These are phyloP conservation scores for Xiphorhynchus erythropygius DNA, from an alignment of 2,797 vertebrate species.

Conservation along the genomic window DNA sequence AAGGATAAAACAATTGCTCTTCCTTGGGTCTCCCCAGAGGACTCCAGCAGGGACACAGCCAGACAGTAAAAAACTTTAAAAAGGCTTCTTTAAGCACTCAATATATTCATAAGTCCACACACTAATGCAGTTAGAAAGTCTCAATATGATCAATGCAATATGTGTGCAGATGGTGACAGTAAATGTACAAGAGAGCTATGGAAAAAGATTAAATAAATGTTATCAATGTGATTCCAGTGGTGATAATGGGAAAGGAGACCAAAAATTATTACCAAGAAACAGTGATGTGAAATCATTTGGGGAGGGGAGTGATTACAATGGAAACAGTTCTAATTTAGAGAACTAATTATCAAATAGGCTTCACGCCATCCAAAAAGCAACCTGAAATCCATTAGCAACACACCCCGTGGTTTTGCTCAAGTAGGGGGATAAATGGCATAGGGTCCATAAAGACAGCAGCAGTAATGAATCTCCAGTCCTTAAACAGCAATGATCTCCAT, in stretches of 20 bases:
- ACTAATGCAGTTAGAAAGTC: background rate
- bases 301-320: conserved; percentile 53
- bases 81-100: background rate
- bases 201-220: conserved; percentile 46
- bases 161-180: background rate
- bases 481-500: background rate
- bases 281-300: conserved; percentile 29
- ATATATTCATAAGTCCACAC: background rate
- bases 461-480: conserved; percentile 53
- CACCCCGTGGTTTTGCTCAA: conserved; percentile 54
- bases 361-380: conserved; percentile 59
- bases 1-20: conserved; percentile 41
- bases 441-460: conserved; percentile 19
- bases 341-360: conserved; percentile 71
- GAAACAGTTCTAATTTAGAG: conserved; percentile 65
- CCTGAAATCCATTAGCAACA: conserved; percentile 65
- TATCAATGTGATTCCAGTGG: conserved; percentile 32
- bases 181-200: background rate
- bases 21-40: conserved; percentile 16
- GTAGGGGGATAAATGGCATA: conserved; percentile 47
- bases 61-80: conserved; percentile 7
- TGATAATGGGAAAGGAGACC: conserved; percentile 62
- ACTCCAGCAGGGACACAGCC: background rate
- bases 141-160: background rate
- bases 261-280: conserved; percentile 21